Evolutionary conservation across 2,113 vertebrate species (phyloP).

Genomic region (Symphodus melops): DNA sequence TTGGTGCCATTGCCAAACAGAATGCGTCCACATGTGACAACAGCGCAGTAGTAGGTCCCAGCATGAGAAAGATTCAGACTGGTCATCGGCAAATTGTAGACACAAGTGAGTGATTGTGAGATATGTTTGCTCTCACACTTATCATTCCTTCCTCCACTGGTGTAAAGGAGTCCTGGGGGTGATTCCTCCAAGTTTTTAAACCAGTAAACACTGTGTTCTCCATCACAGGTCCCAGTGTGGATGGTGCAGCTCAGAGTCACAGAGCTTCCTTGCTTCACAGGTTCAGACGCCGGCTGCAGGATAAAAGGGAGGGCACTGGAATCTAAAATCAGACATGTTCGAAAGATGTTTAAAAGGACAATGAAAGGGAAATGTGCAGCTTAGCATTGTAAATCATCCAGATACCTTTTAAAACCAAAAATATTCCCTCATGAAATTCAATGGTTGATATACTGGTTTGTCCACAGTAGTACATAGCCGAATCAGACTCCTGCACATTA

Average conservation of each 20-base stretch:
- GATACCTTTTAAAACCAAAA: constrained; percentile 54
- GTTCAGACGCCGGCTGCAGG: constrained; percentile 23
- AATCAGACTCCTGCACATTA: constrained; percentile 38
- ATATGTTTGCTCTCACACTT: constrained; percentile 29
- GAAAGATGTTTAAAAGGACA: too few relatives aligned
- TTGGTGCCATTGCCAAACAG: constrained; percentile 54
- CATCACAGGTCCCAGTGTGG: constrained; percentile 41
- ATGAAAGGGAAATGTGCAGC: too few relatives aligned
- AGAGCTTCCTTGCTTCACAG: constrained; percentile 46
- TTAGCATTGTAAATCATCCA: too few relatives aligned
- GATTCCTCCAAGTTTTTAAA: constrained; percentile 32
- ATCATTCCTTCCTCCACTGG: constrained; percentile 22
- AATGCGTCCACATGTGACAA: constrained; percentile 56
- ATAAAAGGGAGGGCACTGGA: background rate
- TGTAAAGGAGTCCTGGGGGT: constrained; percentile 51
- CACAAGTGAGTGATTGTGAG: constrained; percentile 31
- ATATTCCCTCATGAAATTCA: constrained; percentile 6
- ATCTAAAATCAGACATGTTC: background rate
- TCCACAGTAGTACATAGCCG: constrained; percentile 61
- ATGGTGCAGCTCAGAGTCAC: constrained; percentile 59
- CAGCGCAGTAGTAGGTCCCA: constrained; percentile 53
- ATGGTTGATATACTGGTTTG: background rate
- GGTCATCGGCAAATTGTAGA: too few relatives aligned
- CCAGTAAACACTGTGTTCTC: constrained; percentile 66
- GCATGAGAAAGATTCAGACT: too few relatives aligned